These are phyloP conservation scores for Cavia aperea DNA, from an alignment of 2,113 vertebrate species.

Conservation along the genomic window DNA sequence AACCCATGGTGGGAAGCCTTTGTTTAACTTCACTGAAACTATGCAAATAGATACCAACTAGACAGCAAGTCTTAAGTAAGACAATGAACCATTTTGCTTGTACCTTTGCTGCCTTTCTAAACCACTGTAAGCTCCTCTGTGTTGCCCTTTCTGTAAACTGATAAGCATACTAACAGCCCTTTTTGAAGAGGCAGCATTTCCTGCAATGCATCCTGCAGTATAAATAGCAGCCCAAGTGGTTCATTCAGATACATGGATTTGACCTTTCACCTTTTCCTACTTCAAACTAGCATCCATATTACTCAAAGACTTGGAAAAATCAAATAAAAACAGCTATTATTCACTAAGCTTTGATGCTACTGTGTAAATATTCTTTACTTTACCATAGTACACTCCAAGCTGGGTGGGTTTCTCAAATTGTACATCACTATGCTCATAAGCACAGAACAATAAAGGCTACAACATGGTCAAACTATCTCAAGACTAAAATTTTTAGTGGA, in stretches of 20 bases:
- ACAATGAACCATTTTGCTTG: not conserved
- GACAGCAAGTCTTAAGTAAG: slow-evolving; percentile 42
- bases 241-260: not conserved
- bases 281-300: slow-evolving; percentile 7
- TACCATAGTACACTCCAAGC: not conserved
- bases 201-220: not conserved
- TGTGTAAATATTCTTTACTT: not conserved
- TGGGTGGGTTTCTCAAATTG: slow-evolving; percentile 8
- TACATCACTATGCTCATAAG: not conserved
- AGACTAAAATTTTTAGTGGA: not conserved
- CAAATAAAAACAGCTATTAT: not conserved
- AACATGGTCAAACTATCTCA: not conserved
- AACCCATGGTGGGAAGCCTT: not conserved
- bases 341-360: not conserved
- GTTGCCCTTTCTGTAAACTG: slow-evolving; percentile 23
- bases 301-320: slow-evolving; percentile 27
- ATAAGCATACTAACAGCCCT: not conserved
- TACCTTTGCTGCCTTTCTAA: not conserved
- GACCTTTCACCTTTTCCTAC: slow-evolving; percentile 11
- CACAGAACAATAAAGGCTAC: not conserved
- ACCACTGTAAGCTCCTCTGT: not conserved
- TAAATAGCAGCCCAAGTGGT: slow-evolving; percentile 18
- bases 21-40: not conserved
- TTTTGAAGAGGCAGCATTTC: slow-evolving; percentile 35
- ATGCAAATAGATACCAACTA: not conserved